Conservation (phyloP, 2,797 vertebrate species). For the Euthynnus affinis region DNA sequence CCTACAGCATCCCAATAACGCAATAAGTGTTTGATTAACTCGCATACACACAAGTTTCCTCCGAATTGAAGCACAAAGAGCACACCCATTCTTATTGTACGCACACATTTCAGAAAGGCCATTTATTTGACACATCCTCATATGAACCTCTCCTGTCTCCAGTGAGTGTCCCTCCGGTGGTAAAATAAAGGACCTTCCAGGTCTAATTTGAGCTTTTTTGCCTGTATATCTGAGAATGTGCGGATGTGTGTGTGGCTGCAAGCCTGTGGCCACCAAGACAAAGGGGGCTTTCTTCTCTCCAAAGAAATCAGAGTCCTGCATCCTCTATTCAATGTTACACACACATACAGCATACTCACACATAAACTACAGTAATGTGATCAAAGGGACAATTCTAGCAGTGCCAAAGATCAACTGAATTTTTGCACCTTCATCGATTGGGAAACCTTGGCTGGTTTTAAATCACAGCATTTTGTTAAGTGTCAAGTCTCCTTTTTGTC, state of each 20-base stretch:
- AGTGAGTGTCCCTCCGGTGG: constrained; percentile 25
- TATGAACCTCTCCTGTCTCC: constrained; percentile 43
- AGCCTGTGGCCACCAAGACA: constrained; percentile 62
- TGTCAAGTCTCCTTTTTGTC: constrained; percentile 42
- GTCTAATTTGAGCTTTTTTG: constrained; percentile 56
- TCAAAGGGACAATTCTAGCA: constrained; percentile 13
- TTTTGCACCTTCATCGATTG: constrained; percentile 13
- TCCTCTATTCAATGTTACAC: constrained; percentile 43
- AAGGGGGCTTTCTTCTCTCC: constrained; percentile 57
- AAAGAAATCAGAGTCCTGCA: constrained; percentile 34
- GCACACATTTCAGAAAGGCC: not conserved
- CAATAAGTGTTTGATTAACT: constrained; percentile 30
- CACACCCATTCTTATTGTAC: not conserved
- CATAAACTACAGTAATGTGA: not conserved
- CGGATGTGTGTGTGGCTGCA: constrained; percentile 31
- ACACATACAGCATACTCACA: constrained; percentile 19
- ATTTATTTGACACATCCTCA: constrained; percentile 60
- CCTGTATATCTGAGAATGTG: constrained; percentile 48
- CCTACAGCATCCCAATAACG: constrained; percentile 12
- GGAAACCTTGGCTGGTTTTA: constrained; percentile 22
- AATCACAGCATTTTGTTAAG: constrained; percentile 56
- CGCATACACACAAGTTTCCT: constrained; percentile 5
- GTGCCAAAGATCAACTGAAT: not conserved
- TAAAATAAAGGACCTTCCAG: constrained; percentile 48
- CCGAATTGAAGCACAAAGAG: constrained; percentile 20